Evolutionary conservation across 2,797 vertebrate species (phyloP).

Genomic region (Pipistrellus kuhlii): DNA sequence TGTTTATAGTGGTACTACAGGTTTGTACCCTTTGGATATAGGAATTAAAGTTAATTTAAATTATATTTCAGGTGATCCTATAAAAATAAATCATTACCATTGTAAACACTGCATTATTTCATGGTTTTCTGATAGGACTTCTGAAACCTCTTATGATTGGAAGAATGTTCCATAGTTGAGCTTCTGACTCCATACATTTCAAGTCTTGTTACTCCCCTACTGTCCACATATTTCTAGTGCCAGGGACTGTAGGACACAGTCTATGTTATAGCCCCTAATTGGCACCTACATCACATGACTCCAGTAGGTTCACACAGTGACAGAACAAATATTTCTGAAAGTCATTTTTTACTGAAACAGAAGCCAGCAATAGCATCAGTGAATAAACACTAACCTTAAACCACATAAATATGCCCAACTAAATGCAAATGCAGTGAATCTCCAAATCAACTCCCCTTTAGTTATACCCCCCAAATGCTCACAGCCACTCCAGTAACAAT

Average conservation of each 20-base stretch:
- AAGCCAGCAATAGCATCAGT: background rate
- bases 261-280: background rate
- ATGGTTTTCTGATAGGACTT: conserved; percentile 11
- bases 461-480: background rate
- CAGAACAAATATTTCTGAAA: background rate
- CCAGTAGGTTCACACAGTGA: background rate
- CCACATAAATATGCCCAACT: background rate
- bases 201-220: background rate
- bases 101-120: conserved; percentile 9
- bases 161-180: background rate
- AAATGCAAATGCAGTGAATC: background rate
- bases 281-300: background rate
- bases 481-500: background rate
- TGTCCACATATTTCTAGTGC: background rate
- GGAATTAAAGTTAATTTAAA: conserved; percentile 19
- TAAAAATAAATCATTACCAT: background rate
- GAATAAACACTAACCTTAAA: background rate
- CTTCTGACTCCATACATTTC: background rate
- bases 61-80: background rate
- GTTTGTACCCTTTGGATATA: background rate
- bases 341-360: conserved; percentile 12
- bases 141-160: background rate
- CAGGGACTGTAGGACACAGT: background rate
- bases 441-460: conserved; percentile 22
- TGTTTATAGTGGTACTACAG: background rate